phyloP scores from a whole-genome alignment of 2,888 invertebrate genomes.

The Netelia fuscicornis region DNA sequence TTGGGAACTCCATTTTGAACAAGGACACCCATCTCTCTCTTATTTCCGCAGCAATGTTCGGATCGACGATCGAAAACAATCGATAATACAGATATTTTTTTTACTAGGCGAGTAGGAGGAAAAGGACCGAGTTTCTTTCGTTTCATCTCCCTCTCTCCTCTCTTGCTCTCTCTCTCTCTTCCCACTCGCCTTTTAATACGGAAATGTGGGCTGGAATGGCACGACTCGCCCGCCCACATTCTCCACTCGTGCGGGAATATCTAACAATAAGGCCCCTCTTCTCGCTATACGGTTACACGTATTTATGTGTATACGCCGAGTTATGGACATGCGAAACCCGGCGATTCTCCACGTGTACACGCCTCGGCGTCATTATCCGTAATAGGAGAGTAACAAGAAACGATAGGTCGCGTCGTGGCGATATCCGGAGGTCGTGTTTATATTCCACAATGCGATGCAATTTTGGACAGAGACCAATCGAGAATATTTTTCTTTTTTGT shows the following conservation, averaged over 20 bases:
- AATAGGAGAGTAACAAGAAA: conserved; percentile 76
- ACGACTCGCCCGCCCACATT: conserved; percentile 38
- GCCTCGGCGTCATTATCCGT: conserved; percentile 64
- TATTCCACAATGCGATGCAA: not conserved
- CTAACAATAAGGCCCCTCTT: not conserved
- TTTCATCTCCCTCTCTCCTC: no score
- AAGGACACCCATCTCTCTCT: not conserved
- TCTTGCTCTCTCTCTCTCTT: not conserved
- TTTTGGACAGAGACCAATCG: not conserved
- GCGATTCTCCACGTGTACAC: conserved; percentile 44
- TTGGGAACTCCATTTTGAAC: conserved; percentile 1
- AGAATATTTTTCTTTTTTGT: not conserved
- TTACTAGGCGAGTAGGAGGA: conserved; percentile 79
- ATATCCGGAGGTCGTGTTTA: not conserved
- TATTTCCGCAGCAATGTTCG: not conserved
- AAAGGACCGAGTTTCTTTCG: conserved; percentile 3
- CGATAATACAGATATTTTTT: conserved; percentile 80
- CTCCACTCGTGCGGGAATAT: conserved; percentile 9
- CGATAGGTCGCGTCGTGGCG: conserved; percentile 33
- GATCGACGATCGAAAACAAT: conserved; percentile 78
- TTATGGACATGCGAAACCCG: conserved; percentile 8
- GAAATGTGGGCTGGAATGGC: conserved; percentile 55
- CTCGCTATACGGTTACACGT: not conserved
- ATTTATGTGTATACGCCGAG: not conserved
- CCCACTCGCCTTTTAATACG: conserved; percentile 34